phyloP scores from a whole-genome alignment of 2,888 invertebrate species.

The Coelopa pilipes region DNA sequence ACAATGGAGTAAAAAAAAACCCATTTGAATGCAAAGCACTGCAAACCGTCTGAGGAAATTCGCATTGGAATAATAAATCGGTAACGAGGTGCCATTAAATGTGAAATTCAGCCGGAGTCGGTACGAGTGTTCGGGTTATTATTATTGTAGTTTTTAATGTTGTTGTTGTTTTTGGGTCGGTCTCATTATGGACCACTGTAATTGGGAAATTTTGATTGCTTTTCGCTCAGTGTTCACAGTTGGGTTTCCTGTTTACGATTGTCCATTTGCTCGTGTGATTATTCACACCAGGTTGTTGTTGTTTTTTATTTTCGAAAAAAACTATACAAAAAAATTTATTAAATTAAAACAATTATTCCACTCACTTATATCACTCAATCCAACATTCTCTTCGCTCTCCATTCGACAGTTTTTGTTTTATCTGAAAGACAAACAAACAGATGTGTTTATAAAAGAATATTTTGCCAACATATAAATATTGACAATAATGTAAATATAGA shows the following conservation, averaged over 20 bases:
- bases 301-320: no score
- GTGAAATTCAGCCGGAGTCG: not conserved
- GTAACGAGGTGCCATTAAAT: no score
- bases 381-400: conserved; percentile 35
- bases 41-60: no score
- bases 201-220: not conserved
- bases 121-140: conserved; percentile 9
- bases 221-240: no score
- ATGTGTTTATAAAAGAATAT: not conserved
- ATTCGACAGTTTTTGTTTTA: conserved; percentile 18
- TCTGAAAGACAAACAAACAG: conserved; percentile 18
- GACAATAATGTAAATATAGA: not conserved
- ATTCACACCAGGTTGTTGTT: not conserved
- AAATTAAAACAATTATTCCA: not conserved
- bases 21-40: no score
- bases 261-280: not conserved
- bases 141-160: no score
- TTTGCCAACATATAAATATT: not conserved
- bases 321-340: no score
- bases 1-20: no score
- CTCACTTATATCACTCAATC: conserved; percentile 41
- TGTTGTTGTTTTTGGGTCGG: no score
- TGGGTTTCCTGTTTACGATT: no score
- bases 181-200: not conserved
- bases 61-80: no score